A percentile compares a stretch with the other conserved stretches of the same genome.
These are phyloP conservation scores for Ostrea edulis DNA, from an alignment of 1,140 invertebrate genomes.

Conservation along the genomic window DNA sequence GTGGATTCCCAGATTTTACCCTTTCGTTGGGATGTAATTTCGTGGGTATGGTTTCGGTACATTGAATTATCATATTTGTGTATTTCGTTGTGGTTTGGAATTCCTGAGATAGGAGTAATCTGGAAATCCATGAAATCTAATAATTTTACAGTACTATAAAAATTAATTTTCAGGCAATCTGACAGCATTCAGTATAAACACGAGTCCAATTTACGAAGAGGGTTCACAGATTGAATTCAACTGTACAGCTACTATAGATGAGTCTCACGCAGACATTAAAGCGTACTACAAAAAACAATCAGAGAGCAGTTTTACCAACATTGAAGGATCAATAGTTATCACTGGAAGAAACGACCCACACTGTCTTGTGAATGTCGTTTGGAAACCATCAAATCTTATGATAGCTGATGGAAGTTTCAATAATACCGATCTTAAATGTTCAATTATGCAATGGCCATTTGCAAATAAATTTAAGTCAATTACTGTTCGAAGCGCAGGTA, in stretches of 20 bases:
- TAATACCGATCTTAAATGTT: not conserved
- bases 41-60: too few species aligned
- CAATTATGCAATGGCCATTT: not conserved
- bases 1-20: too few species aligned
- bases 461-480: not conserved
- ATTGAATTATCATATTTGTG: too few species aligned
- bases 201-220: not conserved
- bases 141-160: too few species aligned
- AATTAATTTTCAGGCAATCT: not conserved
- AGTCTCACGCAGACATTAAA: constrained; percentile 5
- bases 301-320: not conserved
- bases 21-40: too few species aligned
- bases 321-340: not conserved
- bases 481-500: not conserved
- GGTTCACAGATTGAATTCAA: not conserved
- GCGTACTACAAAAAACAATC: not conserved
- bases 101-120: too few species aligned
- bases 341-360: not conserved
- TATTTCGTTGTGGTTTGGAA: too few species aligned
- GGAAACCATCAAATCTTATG: not conserved
- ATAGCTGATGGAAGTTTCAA: not conserved
- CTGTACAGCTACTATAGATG: not conserved
- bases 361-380: not conserved
- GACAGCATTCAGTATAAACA: not conserved
- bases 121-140: too few species aligned